These are phyloP conservation scores for Sparus aurata DNA, from an alignment of 2,797 vertebrate genomes.

Conservation along the genomic window DNA sequence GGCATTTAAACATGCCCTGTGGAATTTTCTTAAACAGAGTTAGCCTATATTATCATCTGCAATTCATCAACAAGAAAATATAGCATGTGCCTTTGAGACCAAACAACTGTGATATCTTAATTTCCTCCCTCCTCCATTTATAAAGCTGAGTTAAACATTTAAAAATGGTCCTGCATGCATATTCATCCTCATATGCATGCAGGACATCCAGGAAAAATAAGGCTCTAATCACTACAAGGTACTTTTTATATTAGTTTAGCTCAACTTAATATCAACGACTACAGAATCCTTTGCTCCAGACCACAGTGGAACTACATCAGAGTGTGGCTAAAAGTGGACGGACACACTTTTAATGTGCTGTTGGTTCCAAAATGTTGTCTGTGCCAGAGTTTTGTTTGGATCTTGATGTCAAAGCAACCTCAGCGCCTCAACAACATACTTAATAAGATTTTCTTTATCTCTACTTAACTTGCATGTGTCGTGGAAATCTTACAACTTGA, in stretches of 20 bases:
- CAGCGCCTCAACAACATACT: neutral
- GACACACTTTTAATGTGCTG: too few species aligned
- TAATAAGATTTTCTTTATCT: neutral
- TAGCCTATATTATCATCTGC: neutral
- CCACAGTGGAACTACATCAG: too few species aligned
- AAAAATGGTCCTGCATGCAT: neutral
- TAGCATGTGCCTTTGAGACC: neutral
- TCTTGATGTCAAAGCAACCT: too few species aligned
- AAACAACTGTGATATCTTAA: neutral
- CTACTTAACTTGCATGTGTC: neutral
- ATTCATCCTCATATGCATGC: neutral
- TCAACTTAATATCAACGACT: too few species aligned
- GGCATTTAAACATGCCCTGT: neutral
- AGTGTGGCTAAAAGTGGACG: too few species aligned
- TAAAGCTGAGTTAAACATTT: neutral
- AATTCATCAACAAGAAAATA: neutral
- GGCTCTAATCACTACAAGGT: neutral
- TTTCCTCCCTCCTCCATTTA: neutral
- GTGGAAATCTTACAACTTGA: neutral
- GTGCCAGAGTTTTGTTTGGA: too few species aligned
- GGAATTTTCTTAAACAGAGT: neutral
- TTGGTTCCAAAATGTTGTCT: too few species aligned
- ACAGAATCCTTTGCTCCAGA: too few species aligned
- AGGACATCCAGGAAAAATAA: neutral
- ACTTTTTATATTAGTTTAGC: too few species aligned